Conservation (phyloP, 1,140 invertebrate species). For the Papilio aristodemus region DNA sequence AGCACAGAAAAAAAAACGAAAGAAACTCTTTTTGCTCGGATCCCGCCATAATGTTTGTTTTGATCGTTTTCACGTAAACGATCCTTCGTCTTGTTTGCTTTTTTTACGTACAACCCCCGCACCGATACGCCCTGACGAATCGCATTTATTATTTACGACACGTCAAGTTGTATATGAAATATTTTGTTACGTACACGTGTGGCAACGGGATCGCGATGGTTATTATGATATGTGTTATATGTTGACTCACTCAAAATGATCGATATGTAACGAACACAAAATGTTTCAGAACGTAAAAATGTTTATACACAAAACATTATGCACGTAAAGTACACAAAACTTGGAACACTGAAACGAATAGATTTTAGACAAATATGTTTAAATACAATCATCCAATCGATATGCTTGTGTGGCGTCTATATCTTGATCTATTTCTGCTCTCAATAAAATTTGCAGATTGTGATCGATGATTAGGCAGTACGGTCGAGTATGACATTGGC, state of each 20-base stretch:
- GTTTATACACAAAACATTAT: background rate
- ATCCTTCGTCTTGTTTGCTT: slow-evolving; percentile 56
- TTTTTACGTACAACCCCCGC: slow-evolving; percentile 44
- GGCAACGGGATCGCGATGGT: slow-evolving; percentile 28
- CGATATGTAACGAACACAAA: background rate
- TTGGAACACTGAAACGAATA: background rate
- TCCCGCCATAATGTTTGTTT: slow-evolving; percentile 69
- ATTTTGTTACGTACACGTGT: slow-evolving; percentile 29
- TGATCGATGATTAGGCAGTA: background rate
- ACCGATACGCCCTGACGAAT: slow-evolving; percentile 45
- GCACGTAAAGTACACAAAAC: too few relatives aligned
- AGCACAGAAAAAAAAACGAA: slow-evolving; percentile 61
- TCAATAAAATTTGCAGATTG: background rate
- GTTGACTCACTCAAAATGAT: background rate
- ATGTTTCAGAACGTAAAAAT: background rate
- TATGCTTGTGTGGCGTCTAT: too few relatives aligned
- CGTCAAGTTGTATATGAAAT: slow-evolving; percentile 28
- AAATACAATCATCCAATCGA: too few relatives aligned
- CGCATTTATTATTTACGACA: slow-evolving; percentile 55
- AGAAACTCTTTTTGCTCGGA: slow-evolving; percentile 64
- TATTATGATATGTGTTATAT: background rate
- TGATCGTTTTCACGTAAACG: slow-evolving; percentile 73
- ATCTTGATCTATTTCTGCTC: background rate
- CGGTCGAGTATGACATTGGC: slow-evolving; percentile 12
- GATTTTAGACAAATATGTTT: too few relatives aligned